Base-by-base conservation (phyloP, 2,888 invertebrate species). In the Eupithecia vulgata region DNA sequence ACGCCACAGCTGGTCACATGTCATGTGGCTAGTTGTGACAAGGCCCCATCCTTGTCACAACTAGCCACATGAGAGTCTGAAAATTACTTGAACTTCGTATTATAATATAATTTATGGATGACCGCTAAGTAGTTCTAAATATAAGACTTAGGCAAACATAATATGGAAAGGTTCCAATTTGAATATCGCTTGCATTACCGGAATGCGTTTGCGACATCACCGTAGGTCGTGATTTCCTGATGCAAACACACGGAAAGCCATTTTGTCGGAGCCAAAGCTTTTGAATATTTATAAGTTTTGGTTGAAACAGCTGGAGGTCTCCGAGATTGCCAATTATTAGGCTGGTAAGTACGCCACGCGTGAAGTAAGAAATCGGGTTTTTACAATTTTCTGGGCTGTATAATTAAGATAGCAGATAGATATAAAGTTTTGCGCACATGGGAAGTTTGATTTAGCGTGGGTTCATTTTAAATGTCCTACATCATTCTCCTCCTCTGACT, bases 141-240 rank as follows among this genome's bases (percentile, higher is more conserved):
- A n/a, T n/a, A n/a, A n/a, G n/a, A n/a, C n/a, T n/a, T n/a, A n/a
- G n/a, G n/a, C n/a, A n/a, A n/a, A n/a, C n/a, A n/a, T n/a, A n/a
- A n/a, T n/a, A n/a, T n/a, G n/a, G n/a, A 21, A 52, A 52, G 21
- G 21, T 21, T n/a, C n/a, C 45, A 45, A 17, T n/a, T 52, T 48
- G 48, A 52, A 10, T 52, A 52, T 52, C 48, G 21, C 10, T 52
- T 52, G 48, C 48, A 52, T 21, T 52, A 21, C 48, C 48, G 48
- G 48, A 52, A 52, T 52, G 48, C 48, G 48, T 52, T 52, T 52
- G 48, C 21, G 21, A n/a, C 48, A 52, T 52, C 48, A 10, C 48
- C 48, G 21, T 52, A 21, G 48, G 48, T 52, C 48, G 21, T n/a
- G n/a, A 21, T 52, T 52, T 52, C 48, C 48, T 52, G 48, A 2